These are phyloP conservation scores for Xiphophorus couchianus DNA, from an alignment of 2,113 vertebrate genomes.

Conservation along the genomic window DNA sequence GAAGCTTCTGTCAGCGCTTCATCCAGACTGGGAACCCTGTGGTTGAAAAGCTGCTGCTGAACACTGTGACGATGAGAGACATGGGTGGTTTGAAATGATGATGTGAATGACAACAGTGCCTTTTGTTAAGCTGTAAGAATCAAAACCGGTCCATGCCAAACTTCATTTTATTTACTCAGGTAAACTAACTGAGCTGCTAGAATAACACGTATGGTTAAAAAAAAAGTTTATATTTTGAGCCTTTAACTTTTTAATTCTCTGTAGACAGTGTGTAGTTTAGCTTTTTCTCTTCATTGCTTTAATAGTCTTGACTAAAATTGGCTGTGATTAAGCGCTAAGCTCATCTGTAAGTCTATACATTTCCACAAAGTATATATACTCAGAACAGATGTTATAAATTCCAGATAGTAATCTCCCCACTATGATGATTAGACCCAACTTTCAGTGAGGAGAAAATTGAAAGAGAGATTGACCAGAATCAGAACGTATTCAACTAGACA, in stretches of 20 bases:
- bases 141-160: not conserved
- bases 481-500: not conserved
- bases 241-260: not conserved
- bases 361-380: not conserved
- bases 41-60: slow-evolving; percentile 21
- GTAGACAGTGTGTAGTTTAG: not conserved
- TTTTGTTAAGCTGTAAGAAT: not conserved
- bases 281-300: not conserved
- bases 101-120: no score
- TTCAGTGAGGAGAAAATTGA: not conserved
- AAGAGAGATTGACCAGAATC: not conserved
- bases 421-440: not conserved
- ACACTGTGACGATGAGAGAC: slow-evolving; percentile 63
- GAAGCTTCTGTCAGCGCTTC: slow-evolving; percentile 18
- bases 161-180: not conserved
- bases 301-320: not conserved
- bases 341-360: not conserved
- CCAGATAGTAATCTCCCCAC: slow-evolving; percentile 23
- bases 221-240: not conserved
- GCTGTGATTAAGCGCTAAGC: not conserved
- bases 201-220: not conserved
- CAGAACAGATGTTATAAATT: slow-evolving; percentile 20
- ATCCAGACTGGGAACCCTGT: slow-evolving; percentile 45
- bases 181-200: not conserved
- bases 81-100: not conserved